Percentiles rank a stretch among this genome's conserved stretches.
These are phyloP conservation scores for Hypolimnas misippus DNA, from an alignment of 2,888 invertebrate genomes.

Conservation along the genomic window DNA sequence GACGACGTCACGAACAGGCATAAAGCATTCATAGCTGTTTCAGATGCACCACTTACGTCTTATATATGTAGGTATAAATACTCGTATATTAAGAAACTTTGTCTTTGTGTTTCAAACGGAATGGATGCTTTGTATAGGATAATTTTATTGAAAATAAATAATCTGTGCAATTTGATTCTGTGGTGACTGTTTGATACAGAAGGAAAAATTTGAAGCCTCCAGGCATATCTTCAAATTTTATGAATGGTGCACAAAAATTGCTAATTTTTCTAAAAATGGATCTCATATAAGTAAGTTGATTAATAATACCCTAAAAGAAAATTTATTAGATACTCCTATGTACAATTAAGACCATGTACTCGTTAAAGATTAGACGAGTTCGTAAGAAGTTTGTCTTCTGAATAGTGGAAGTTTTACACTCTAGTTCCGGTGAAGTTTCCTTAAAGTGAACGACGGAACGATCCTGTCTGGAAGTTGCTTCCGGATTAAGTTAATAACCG, in stretches of 20 bases:
- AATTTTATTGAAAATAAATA: neutral
- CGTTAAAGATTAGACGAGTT: constrained; percentile 1
- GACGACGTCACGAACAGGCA: constrained; percentile 1
- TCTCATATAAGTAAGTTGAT: too few relatives aligned
- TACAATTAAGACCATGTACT: neutral
- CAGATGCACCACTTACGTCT: neutral
- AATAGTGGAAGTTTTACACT: constrained; percentile 26
- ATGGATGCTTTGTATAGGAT: neutral
- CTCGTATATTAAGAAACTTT: constrained; percentile 15
- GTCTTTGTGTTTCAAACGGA: constrained; percentile 20
- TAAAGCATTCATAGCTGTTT: constrained; percentile 20
- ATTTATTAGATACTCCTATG: neutral
- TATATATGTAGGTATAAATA: too few relatives aligned
- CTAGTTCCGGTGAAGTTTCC: constrained; percentile 29
- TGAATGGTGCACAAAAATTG: too few relatives aligned
- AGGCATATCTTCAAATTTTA: too few relatives aligned
- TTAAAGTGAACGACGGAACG: constrained; percentile 18
- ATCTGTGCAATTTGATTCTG: neutral
- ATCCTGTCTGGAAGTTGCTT: constrained; percentile 23
- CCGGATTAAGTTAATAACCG: constrained; percentile 30
- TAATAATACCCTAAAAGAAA: too few relatives aligned
- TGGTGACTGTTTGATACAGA: neutral
- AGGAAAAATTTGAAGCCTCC: too few relatives aligned
- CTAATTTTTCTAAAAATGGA: too few relatives aligned
- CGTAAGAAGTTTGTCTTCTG: constrained; percentile 18